Base-by-base conservation (phyloP, 2,888 invertebrate species). In the Antheraea assamensis region DNA sequence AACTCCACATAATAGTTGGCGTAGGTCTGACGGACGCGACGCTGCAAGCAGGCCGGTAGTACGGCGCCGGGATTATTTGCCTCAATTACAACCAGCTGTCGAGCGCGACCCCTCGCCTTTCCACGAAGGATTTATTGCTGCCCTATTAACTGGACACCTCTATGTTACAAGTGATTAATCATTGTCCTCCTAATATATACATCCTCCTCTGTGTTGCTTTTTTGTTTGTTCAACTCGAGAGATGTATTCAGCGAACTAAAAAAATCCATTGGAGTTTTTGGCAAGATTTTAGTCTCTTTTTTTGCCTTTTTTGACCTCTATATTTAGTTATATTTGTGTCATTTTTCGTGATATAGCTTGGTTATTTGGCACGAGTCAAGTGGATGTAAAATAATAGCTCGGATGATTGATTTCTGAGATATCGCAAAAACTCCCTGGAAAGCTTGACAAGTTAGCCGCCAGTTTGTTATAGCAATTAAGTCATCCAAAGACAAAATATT, bases 71-170 rank as follows among this genome's bases (percentile, higher is more conserved):
- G 66, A 49, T 71, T 30, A 74, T 66, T 71, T 42, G 35, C 24
- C 52, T 55, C 71, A 74, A 74, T 74, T 74, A 71, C 31, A 27
- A 55, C 15, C 74, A 74, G 70, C 71, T 58, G 71, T 35, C 71
- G 71, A 47, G 35, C 35, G 68, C n/a, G 68, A n/a, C 31, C 68
- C 35, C 68, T 68, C 68, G 31, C 35, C 21, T 68, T 17, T 55
- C 55, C 55, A 52, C 47, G 24, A 42, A 61, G 55, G 70, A 70
- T 73, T 71, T 68, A 49, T 71, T 71, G 35, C 49, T 47, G 35
- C n/a, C 58, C 55, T 58, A 71, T 71, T 71, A 71, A 52, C n/a
- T 58, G 52, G 30, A 49, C 52, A 71, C 31, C 71, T 71, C 52
- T 31, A 35, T 71, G 35, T 35, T 71, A 27, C 49, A 27, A 42